phyloP scores from a whole-genome alignment of 2,113 vertebrate genomes.

The Mirounga angustirostris region DNA sequence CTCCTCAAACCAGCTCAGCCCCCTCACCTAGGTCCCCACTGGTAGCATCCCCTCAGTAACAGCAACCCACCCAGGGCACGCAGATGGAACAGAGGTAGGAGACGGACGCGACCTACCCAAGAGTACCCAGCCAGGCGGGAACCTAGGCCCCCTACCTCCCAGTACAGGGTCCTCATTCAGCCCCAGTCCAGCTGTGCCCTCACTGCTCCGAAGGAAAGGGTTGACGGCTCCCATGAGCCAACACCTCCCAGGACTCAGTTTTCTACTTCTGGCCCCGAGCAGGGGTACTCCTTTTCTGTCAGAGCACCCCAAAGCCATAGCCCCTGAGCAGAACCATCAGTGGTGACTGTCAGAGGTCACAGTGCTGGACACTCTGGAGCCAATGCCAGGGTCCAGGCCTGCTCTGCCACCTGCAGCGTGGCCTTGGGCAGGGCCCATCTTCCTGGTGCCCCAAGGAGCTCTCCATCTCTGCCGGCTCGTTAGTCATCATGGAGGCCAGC shows the following conservation, averaged over 20 bases:
- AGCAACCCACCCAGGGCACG: fast-evolving
- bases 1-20: neutral
- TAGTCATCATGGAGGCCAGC: neutral
- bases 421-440: neutral
- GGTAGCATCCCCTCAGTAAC: neutral
- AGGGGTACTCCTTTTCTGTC: neutral
- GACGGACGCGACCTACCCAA: neutral
- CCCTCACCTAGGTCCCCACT: neutral
- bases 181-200: neutral
- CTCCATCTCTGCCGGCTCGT: neutral
- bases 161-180: too few species aligned
- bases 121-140: neutral
- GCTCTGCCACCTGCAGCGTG: neutral
- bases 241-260: neutral
- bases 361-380: neutral
- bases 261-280: neutral
- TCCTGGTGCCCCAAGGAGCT: fast-evolving
- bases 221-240: neutral
- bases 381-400: neutral
- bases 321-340: neutral
- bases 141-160: neutral
- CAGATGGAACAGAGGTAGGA: too few species aligned
- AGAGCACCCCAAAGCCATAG: neutral
- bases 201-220: neutral
- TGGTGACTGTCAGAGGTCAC: too few species aligned